Percentiles rank a stretch among this genome's conserved stretches.
Evolutionary conservation across 1,140 invertebrate genomes (phyloP).

Genomic region (Calliphora vicina): DNA sequence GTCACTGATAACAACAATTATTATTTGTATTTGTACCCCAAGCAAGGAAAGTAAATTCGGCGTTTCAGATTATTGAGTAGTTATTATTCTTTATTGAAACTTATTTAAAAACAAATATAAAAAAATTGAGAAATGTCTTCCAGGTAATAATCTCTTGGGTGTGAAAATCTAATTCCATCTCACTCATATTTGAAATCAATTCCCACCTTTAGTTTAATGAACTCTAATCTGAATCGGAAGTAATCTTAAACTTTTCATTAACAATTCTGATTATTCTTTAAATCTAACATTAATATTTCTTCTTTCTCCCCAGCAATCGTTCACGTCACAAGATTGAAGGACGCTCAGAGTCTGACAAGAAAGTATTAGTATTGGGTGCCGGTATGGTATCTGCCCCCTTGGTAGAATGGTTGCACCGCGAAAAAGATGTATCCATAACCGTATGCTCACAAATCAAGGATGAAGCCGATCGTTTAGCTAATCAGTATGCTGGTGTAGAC

Average conservation of each 20-base stretch:
- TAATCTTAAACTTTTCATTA: too few relatives aligned
- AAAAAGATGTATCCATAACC: conserved; percentile 81
- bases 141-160: background rate
- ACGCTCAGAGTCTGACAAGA: conserved; percentile 65
- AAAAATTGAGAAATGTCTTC: background rate
- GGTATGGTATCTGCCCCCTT: conserved; percentile 93
- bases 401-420: conserved; percentile 91
- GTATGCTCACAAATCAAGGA: conserved; percentile 88
- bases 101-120: background rate
- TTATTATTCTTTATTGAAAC: too few relatives aligned
- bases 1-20: background rate
- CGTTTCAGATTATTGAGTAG: too few relatives aligned
- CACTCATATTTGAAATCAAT: background rate
- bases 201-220: background rate
- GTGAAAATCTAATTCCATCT: background rate
- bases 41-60: background rate
- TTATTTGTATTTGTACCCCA: background rate
- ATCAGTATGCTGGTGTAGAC: conserved; percentile 80
- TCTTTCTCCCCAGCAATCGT: conserved; percentile 51
- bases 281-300: background rate
- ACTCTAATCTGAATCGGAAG: too few relatives aligned
- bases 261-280: background rate
- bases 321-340: conserved; percentile 68
- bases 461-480: conserved; percentile 84
- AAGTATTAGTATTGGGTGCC: conserved; percentile 91